Base-by-base conservation (phyloP, 2,888 invertebrate species). In the Trissoscelio sp. region DNA sequence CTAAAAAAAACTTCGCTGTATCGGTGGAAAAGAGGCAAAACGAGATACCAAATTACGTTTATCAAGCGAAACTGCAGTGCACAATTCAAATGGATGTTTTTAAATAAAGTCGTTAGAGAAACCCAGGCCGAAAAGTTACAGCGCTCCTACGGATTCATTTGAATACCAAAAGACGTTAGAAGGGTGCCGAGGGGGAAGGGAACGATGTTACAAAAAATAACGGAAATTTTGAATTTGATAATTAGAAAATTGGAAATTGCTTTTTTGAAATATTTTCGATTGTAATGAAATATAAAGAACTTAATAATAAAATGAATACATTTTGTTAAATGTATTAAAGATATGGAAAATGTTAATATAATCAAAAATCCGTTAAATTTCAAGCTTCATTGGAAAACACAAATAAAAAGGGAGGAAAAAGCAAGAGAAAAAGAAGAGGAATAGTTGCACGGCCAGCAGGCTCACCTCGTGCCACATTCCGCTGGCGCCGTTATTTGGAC, bases 391-490 rank as follows among this genome's bases (percentile, higher is more conserved):
- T 34, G n/a, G 57, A 44, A 46, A 44, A 39, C 18, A 11, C 11
- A 57, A 37, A 16, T 3, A 16, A 44, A 53, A 39, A 12, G 31
- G 18, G 34, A 48, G 57, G 37, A 83, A 82, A 22, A 53, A 37
- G 18, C 3, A 24, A 46, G 24, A 16, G 28, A 42, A 67, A 39
- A 44, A 3, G 42, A 81, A 85, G 11, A 85, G 86, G 83, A 85
- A 85, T 85, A 86, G 86, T 85, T 84, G 86, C 85, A 84, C 85
- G 85, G 85, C 84, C 84, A 86, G 87, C 86, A 88, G 87, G 75
- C 90, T 91, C 88, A 91, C 91, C 91, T 91, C 91, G 89, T 90
- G 91, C 91, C 89, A 89, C 91, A 91, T 91, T 90, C 90, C 90
- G 88, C 85, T 86, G 88, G 86, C 84, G 88, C 72, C 46, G 73